Base-by-base conservation (phyloP, 1,140 invertebrate genomes). In the Aphelenchoides fujianensis region DNA sequence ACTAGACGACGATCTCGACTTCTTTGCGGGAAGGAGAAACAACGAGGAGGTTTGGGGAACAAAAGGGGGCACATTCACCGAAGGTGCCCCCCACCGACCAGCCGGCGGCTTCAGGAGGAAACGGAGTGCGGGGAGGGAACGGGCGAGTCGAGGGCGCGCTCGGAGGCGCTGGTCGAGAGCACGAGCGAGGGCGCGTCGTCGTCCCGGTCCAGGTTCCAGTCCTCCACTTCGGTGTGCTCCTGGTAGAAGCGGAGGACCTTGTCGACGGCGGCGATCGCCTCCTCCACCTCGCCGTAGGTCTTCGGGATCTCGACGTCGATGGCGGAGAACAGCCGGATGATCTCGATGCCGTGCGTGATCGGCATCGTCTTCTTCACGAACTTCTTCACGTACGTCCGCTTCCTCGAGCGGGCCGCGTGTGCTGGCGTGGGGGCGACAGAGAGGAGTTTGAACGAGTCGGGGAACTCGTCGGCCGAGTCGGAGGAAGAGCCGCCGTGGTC, bases 401-500 rank as follows among this genome's bases (percentile, higher is more conserved):
- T 59, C 5, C 34, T 59, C 23, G 55, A 7, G 5, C 19, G 19
- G 5, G 55, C 19, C n/a, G n/a, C n/a, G n/a, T n/a, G n/a, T n/a
- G n/a, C n/a, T n/a, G n/a, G n/a, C 5, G 19, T 59, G 7, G 55
- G 54, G 30, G 23, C 52, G 9, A 68, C 48, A 27, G n/a, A 19
- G 36, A 68, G 27, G 7, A 61, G 5, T 68, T 68, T 63, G 52
- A 68, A 68, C 3, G 67, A 68, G 27, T 68, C 67, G 2, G 67
- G 67, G 2, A 68, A 41, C 23, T 68, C 67, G 54, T 68, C 67
- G 30, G 67, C 67, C 23, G 62, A 64, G 34, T 59, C 55, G 23
- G 55, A 7, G 34, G 5, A 7, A 16, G 41, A 48, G 12, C 41
- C 41, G 12, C 41, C 41, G 23, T 12, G 23, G 23, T 48, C 41